Conservation (phyloP, 2,888 invertebrate genomes). For the Griposia aprilina region DNA sequence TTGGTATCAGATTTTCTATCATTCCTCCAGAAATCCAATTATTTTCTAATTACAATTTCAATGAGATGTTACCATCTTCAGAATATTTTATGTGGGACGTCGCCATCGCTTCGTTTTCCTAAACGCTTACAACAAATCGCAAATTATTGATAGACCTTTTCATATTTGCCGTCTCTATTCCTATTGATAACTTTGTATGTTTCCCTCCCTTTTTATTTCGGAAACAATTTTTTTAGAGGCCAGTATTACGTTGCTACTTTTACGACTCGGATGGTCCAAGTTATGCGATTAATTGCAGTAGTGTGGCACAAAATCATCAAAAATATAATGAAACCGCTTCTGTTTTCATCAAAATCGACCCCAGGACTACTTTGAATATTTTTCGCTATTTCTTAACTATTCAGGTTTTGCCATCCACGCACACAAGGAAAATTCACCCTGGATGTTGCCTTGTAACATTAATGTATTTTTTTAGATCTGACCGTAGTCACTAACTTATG, state of each 20-base stretch:
- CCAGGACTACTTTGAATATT: no score
- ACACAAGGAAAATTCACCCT: no score
- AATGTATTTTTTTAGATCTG: not conserved
- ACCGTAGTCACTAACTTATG: not conserved
- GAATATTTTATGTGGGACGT: conserved; percentile 51
- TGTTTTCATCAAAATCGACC: not conserved
- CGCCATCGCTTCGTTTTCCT: conserved; percentile 22
- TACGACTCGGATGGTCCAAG: conserved; percentile 62
- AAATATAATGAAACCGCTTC: not conserved
- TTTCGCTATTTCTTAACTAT: no score
- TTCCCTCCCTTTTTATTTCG: conserved; percentile 57
- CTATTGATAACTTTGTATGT: conserved; percentile 17
- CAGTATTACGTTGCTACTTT: conserved; percentile 61
- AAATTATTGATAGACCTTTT: conserved; percentile 15
- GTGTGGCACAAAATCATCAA: not conserved
- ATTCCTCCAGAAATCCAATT: conserved; percentile 56
- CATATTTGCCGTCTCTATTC: conserved; percentile 41
- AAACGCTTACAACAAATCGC: conserved; percentile 34
- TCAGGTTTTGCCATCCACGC: not conserved
- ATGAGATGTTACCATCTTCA: conserved; percentile 51
- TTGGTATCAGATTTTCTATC: conserved; percentile 26
- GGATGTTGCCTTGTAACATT: not conserved
- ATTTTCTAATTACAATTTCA: conserved; percentile 65
- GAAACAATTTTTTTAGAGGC: conserved; percentile 67
- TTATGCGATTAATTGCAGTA: conserved; percentile 2